Conservation (phyloP, 2,797 vertebrate genomes). For the Betta splendens region DNA sequence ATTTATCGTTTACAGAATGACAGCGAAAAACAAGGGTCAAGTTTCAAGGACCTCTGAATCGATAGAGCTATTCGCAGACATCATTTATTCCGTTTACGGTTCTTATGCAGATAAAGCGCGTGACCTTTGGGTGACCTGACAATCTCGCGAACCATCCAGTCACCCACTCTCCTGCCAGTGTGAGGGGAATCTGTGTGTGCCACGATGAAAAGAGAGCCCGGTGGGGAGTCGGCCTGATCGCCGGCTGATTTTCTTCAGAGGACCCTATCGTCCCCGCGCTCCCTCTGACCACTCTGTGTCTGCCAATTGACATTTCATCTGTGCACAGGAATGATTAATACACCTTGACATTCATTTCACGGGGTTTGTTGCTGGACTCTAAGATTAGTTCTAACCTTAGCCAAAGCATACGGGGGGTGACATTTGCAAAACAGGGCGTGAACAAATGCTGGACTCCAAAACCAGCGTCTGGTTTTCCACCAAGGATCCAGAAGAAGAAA, state of each 20-base stretch:
- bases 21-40: neutral
- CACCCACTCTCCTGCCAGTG: conserved; percentile 1
- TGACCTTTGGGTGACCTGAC: conserved; percentile 11
- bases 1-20: conserved; percentile 3
- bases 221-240: conserved; percentile 40
- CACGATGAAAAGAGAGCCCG: conserved; percentile 41
- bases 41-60: conserved; percentile 9
- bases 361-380: conserved; percentile 49
- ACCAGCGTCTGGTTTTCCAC: neutral
- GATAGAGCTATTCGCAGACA: neutral
- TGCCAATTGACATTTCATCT: conserved; percentile 57
- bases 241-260: conserved; percentile 57
- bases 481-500: neutral
- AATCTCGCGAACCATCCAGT: conserved; percentile 11
- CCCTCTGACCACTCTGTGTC: conserved; percentile 45
- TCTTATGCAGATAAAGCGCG: conserved; percentile 3
- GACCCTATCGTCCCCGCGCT: conserved; percentile 20
- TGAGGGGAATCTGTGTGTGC: too few species aligned
- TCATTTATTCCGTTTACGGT: neutral
- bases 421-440: conserved; percentile 19
- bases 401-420: conserved; percentile 17
- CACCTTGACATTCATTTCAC: conserved; percentile 52
- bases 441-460: conserved; percentile 4
- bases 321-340: conserved; percentile 46
- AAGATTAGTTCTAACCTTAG: conserved; percentile 45